Conservation (phyloP, 2,888 invertebrate species). For the Parthenolecanium corni region DNA sequence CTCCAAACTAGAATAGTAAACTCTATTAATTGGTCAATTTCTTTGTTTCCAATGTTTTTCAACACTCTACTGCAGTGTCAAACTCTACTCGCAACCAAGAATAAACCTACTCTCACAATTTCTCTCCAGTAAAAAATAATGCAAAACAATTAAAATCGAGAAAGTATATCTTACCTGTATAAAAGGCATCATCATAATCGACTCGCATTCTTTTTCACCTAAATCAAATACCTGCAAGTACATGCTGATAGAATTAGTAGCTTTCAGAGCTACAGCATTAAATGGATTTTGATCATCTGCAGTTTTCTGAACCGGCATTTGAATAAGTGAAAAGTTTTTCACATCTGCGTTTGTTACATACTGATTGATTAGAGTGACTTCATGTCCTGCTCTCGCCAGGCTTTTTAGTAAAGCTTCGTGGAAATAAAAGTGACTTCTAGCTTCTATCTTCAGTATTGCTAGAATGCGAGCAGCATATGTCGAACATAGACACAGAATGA, state of each 20-base stretch:
- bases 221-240: too few species aligned
- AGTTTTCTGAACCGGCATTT: background rate
- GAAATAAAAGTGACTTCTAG: constrained; percentile 2
- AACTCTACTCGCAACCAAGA: too few species aligned
- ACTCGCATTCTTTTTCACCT: too few species aligned
- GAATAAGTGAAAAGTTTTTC: constrained; percentile 3
- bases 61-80: too few species aligned
- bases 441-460: background rate
- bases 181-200: background rate
- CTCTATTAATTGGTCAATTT: too few species aligned
- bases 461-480: background rate
- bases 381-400: background rate
- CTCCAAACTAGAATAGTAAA: too few species aligned
- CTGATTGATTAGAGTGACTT: background rate
- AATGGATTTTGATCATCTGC: background rate
- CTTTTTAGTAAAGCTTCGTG: background rate
- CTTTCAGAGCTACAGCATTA: background rate
- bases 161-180: background rate
- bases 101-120: too few species aligned
- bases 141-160: too few species aligned
- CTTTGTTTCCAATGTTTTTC: too few species aligned
- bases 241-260: background rate
- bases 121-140: too few species aligned
- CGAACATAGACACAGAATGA: too few species aligned
- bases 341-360: background rate